Base-by-base conservation (phyloP, 2,113 vertebrate species). In the Aythya baeri region DNA sequence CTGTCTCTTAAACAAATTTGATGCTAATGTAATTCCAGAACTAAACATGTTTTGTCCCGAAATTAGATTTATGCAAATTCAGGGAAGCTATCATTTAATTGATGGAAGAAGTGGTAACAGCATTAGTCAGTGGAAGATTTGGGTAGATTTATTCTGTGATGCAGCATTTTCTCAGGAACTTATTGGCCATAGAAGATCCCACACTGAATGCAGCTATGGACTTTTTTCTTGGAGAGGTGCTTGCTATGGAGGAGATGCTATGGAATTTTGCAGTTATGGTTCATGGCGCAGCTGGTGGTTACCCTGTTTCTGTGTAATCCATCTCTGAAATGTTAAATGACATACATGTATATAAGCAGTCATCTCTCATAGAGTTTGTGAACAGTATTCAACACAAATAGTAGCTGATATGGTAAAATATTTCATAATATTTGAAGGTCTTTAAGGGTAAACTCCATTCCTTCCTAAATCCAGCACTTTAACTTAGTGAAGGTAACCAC, bases 31-130 rank as follows among this genome's bases (percentile, higher is more conserved):
- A 83, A 87, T 91, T 94, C 52, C 31, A 89, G 62, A 89, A 84
- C 91, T 91, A 89, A 84, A 70, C 16, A 25, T 44, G 8, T 73
- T 72, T 94, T 91, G 74, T 70, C 58, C 3, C 9, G 65, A 67
- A 50, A 79, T 89, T 84, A 81, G 76, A 78, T 81, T 86, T 85
- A 85, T 94, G 77, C 62, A 92, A 93, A 94, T 89, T 87, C 29
- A 70, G 63, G 27, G 50, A 76, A 93, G 59, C 32, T 73, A 23
- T 72, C 0, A n/a, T 76, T 84, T 84, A 74, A 79, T 73, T 92
- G 86, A 55, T 61, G 84, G 74, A 87, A 32, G 79, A 84, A 89
- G 65, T 27, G 14, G 10, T 93, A 72, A 65, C 16, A 76, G 21
- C 6, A 31, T 66, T 70, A 59, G 26, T 68, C 66, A 68, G 62